A percentile compares a stretch with the other conserved stretches of the same genome.
Evolutionary conservation across 2,797 vertebrate genomes (phyloP).

Genomic region (Phrynocephalus guinanensis): DNA sequence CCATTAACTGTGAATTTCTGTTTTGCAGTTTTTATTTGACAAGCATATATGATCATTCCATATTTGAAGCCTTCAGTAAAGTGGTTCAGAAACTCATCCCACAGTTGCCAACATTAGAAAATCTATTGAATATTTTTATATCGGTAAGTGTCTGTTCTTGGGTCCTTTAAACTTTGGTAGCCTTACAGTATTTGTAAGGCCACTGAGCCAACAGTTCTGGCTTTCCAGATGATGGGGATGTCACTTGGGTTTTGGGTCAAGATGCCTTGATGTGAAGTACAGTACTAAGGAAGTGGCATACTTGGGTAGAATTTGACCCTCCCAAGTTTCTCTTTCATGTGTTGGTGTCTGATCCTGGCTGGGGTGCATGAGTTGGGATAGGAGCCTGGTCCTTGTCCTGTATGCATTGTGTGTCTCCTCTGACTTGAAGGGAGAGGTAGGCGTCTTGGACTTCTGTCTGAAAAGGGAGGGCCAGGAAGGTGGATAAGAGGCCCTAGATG

Average conservation of each 20-base stretch:
- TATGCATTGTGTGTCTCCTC: no score
- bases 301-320: not conserved
- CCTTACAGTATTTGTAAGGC: no score
- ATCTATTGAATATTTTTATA: conserved; percentile 99
- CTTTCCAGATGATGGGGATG: not conserved
- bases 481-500: no score
- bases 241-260: not conserved
- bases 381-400: no score
- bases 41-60: conserved; percentile 99
- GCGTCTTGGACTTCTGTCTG: not conserved
- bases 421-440: not conserved
- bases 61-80: conserved; percentile 99
- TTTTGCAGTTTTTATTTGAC: conserved; percentile 96
- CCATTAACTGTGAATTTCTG: conserved; percentile 11
- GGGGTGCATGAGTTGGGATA: not conserved
- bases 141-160: conserved; percentile 83
- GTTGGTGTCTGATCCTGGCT: no score
- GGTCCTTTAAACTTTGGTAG: not conserved
- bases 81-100: conserved; percentile 99
- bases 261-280: not conserved
- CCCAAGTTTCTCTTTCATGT: not conserved
- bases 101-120: conserved; percentile 97
- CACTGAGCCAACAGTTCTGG: not conserved
- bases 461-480: no score
- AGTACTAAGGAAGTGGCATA: not conserved